Evolutionary conservation across 2,888 invertebrate species (phyloP).

Genomic region (Eupithecia centaureata): DNA sequence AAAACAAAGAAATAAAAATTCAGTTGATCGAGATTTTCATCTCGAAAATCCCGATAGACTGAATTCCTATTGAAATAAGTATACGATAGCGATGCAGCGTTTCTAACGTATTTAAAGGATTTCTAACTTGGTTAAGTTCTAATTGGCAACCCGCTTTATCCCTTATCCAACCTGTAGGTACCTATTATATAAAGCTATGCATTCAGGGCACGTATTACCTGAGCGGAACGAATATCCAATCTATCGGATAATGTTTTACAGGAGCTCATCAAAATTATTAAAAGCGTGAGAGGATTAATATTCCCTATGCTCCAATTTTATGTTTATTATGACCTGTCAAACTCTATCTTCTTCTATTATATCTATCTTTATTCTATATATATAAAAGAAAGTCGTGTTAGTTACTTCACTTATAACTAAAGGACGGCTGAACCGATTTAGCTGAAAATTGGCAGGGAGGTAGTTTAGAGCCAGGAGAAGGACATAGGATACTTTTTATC

Average conservation of each 20-base stretch:
- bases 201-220: conserved; percentile 29
- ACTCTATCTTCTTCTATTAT: too few relatives aligned
- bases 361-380: too few relatives aligned
- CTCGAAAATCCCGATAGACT: too few relatives aligned
- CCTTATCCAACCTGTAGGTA: background rate
- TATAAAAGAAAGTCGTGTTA: too few relatives aligned
- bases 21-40: background rate
- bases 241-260: conserved; percentile 40
- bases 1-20: background rate
- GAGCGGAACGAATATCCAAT: conserved; percentile 33
- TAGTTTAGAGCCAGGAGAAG: too few relatives aligned
- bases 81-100: background rate
- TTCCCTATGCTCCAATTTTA: background rate
- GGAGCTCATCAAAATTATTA: conserved; percentile 22
- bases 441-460: too few relatives aligned
- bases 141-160: background rate
- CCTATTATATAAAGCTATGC: background rate
- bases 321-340: background rate
- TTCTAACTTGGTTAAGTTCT: background rate
- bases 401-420: too few relatives aligned
- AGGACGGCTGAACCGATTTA: too few relatives aligned
- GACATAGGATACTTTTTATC: too few relatives aligned
- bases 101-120: background rate
- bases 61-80: background rate
- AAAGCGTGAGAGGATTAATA: background rate